Evolutionary conservation across 2,888 invertebrate species (phyloP), one percentile per base, ranked within the genome.

Genomic region (Kuschelorhynchus macadamiae): DNA sequence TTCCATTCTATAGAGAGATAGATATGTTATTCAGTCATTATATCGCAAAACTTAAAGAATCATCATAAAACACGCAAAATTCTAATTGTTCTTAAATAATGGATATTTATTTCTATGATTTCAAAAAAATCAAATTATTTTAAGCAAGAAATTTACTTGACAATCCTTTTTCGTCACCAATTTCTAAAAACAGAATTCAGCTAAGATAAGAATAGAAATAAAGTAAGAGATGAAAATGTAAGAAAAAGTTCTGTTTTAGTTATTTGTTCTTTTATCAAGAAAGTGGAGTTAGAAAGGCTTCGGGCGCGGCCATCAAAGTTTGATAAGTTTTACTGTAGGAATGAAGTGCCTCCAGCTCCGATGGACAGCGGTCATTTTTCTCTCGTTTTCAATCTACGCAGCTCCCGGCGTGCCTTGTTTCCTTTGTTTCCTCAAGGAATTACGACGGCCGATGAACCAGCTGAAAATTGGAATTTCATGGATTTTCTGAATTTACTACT

Each of bases 291-390:
- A 71, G 74, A 71, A 74, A 75, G 76, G 77, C 77, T 77, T 73
- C 69, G 74, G 77, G 80, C 78, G 76, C 77, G 79, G 79, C 81
- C 82, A 83, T 84, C 84, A 83, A 84, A 84, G 78, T 84, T 84
- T 84, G 83, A 84, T 84, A 84, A 83, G 83, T 83, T 83, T 81
- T 76, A 46, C 63, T 53, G 65, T 42, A 56, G 66, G 67, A 65
- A 64, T 61, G 72, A 57, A 62, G 67, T 75, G 76, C 82, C 81
- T 81, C 52, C 42, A 53, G 62, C 53, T 56, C 42, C 75, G 77
- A 80, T 81, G 83, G 83, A 84, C 85, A 85, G 84, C 83, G 85
- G 85, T 87, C 86, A 87, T 87, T 86, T 87, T 87, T 87, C 84
- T 84, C 73, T 79, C 82, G 81, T 82, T 83, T 76, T 83, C 84